Conservation (phyloP, 2,888 invertebrate genomes). For the Amphimallon solstitiale region DNA sequence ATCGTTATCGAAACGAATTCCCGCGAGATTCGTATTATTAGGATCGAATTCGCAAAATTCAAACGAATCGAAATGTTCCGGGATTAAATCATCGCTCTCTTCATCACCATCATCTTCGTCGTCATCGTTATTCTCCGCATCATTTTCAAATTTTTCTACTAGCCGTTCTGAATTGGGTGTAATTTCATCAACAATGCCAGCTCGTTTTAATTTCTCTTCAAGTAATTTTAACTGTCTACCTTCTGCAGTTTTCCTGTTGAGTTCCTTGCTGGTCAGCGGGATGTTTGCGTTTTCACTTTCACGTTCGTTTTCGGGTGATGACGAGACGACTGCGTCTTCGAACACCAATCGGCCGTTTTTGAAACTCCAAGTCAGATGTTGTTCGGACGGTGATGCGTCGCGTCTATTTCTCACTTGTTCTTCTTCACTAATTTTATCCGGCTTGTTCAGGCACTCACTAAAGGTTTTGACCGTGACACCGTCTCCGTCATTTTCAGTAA, state of each 20-base stretch:
- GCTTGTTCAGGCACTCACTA: slow-evolving; percentile 21
- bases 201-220: slow-evolving; percentile 60
- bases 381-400: slow-evolving; percentile 11
- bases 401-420: slow-evolving; percentile 35
- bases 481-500: slow-evolving; percentile 28
- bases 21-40: slow-evolving; percentile 47
- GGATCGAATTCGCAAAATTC: slow-evolving; percentile 58
- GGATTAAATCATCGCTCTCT: slow-evolving; percentile 35
- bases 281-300: slow-evolving; percentile 46
- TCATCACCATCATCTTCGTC: neutral
- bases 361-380: slow-evolving; percentile 50
- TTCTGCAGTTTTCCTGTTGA: slow-evolving; percentile 51
- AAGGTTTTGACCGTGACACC: slow-evolving; percentile 14
- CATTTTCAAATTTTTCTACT: slow-evolving; percentile 19
- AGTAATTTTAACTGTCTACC: slow-evolving; percentile 62
- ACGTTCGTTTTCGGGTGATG: slow-evolving; percentile 33
- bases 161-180: slow-evolving; percentile 1
- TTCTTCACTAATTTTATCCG: slow-evolving; percentile 29
- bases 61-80: slow-evolving; percentile 41
- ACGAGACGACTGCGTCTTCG: slow-evolving; percentile 40
- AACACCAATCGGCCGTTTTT: slow-evolving; percentile 55
- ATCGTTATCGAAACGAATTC: slow-evolving; percentile 46
- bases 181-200: slow-evolving; percentile 53
- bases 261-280: slow-evolving; percentile 53
- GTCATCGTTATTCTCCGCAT: slow-evolving; percentile 11